Evolutionary conservation across 2,113 vertebrate species (phyloP).

Genomic region (Neodontobutis hainanensis): DNA sequence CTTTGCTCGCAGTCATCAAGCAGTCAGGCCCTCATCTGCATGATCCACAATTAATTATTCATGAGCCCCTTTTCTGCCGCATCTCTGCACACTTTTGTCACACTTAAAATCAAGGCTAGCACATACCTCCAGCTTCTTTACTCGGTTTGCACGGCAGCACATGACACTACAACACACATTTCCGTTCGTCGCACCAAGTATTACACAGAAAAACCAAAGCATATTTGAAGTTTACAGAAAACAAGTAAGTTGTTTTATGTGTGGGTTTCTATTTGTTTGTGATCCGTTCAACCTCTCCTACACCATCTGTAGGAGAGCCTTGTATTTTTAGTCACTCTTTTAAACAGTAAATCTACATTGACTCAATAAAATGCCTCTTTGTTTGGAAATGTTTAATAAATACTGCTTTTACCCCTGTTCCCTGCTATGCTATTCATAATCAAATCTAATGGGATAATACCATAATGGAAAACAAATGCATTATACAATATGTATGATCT

Average conservation of each 20-base stretch:
- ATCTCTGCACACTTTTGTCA: slow-evolving; percentile 32
- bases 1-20: slow-evolving; percentile 58
- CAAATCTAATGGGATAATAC: slow-evolving; percentile 16
- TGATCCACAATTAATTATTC: slow-evolving; percentile 68
- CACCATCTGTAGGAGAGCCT: not conserved
- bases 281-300: not conserved
- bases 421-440: not conserved
- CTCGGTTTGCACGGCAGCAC: not conserved
- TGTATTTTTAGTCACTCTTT: slow-evolving; percentile 12
- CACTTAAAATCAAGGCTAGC: slow-evolving; percentile 4
- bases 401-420: not conserved
- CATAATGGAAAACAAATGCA: slow-evolving; percentile 22
- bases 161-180: slow-evolving; percentile 2
- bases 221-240: not conserved
- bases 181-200: not conserved
- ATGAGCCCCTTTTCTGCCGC: slow-evolving; percentile 46
- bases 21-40: slow-evolving; percentile 61
- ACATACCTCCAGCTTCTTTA: slow-evolving; percentile 1
- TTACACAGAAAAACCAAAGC: not conserved
- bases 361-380: not conserved
- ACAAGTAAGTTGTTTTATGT: not conserved
- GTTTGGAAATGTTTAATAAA: not conserved
- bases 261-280: slow-evolving; percentile 3
- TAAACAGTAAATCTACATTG: not conserved
- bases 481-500: slow-evolving; percentile 15